These are phyloP conservation scores for Sebastes taczanowskii DNA, from an alignment of 2,797 vertebrate genomes.

Conservation along the genomic window DNA sequence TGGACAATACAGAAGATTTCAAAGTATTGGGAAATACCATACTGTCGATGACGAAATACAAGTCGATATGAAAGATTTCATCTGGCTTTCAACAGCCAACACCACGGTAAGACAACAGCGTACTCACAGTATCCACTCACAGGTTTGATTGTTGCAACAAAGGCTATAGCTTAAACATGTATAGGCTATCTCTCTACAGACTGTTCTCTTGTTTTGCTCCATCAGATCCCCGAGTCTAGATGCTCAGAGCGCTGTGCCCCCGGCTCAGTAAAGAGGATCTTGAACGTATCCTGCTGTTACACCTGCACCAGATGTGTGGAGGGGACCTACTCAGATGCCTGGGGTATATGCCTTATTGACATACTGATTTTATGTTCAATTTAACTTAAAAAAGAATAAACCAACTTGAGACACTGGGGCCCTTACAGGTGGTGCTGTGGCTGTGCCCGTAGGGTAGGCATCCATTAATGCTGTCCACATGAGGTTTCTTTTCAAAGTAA, in stretches of 20 bases:
- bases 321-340: slow-evolving; percentile 67
- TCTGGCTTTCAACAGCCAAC: slow-evolving; percentile 40
- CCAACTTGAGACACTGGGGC: not conserved
- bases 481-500: not conserved
- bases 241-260: slow-evolving; percentile 70
- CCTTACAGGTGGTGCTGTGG: not conserved
- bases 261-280: slow-evolving; percentile 71
- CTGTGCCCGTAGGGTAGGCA: not conserved
- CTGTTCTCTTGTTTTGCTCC: not conserved
- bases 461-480: not conserved
- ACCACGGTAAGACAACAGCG: slow-evolving; percentile 25
- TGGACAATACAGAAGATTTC: slow-evolving; percentile 19
- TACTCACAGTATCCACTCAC: not conserved
- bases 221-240: slow-evolving; percentile 64
- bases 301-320: slow-evolving; percentile 65
- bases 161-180: no score
- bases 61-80: not conserved
- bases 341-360: slow-evolving; percentile 51
- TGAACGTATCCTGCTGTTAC: slow-evolving; percentile 73
- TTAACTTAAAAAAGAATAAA: not conserved
- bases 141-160: not conserved
- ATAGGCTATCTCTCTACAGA: not conserved
- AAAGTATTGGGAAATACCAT: slow-evolving; percentile 64
- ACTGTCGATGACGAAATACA: not conserved
- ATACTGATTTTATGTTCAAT: not conserved